phyloP scores from a whole-genome alignment of 2,888 invertebrate species.

The Eupeodes latifasciatus region DNA sequence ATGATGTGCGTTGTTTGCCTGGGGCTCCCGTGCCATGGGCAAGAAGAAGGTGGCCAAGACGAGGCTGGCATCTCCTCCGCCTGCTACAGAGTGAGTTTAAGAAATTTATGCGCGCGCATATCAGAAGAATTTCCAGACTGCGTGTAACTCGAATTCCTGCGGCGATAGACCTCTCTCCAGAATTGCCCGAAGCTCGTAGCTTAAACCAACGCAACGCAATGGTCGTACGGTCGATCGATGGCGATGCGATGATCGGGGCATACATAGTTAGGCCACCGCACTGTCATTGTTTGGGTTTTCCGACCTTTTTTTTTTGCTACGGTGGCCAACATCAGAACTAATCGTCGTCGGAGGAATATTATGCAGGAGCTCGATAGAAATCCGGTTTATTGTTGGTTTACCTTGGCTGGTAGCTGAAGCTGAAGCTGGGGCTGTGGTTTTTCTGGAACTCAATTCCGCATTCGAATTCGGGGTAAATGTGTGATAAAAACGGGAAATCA shows the following conservation, averaged over 20 bases:
- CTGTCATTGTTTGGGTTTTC: slow-evolving; percentile 79
- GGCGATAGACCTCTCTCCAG: slow-evolving; percentile 54
- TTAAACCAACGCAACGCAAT: slow-evolving; percentile 76
- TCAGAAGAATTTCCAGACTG: slow-evolving; percentile 77
- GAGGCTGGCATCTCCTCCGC: slow-evolving; percentile 49
- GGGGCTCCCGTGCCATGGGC: slow-evolving; percentile 27
- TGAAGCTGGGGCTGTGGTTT: slow-evolving; percentile 60
- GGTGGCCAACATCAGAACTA: slow-evolving; percentile 79
- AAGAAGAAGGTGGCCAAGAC: background rate
- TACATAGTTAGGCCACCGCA: slow-evolving; percentile 59
- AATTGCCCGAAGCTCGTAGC: slow-evolving; percentile 71
- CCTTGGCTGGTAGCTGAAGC: background rate
- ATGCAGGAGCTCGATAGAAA: slow-evolving; percentile 49
- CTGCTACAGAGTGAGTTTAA: slow-evolving; percentile 66
- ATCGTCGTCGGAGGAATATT: slow-evolving; percentile 76
- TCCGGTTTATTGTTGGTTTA: slow-evolving; percentile 75
- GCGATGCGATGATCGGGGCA: slow-evolving; percentile 17
- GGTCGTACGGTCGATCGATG: no score
- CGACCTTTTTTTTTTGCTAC: slow-evolving; percentile 80
- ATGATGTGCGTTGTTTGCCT: slow-evolving; percentile 39
- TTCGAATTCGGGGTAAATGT: slow-evolving; percentile 36
- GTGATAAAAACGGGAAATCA: slow-evolving; percentile 67
- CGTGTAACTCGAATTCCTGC: slow-evolving; percentile 77
- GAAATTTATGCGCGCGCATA: slow-evolving; percentile 78
- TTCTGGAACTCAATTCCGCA: slow-evolving; percentile 19